Conservation (phyloP, 2,113 vertebrate species). For the Craseonycteris thonglongyai region DNA sequence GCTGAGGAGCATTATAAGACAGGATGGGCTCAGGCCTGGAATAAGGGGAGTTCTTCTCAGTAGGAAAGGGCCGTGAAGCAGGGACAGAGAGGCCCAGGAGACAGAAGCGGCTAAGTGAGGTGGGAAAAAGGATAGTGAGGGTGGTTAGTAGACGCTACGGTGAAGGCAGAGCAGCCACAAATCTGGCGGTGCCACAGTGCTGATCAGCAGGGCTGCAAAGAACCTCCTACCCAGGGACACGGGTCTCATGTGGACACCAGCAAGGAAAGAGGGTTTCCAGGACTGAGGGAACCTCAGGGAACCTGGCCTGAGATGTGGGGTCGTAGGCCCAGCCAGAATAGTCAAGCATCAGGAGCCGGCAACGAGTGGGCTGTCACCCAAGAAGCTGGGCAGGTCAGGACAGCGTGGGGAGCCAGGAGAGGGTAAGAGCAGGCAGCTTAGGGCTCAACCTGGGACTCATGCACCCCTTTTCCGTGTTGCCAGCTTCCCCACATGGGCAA, state of each 20-base stretch:
- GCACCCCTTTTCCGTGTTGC: neutral
- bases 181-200: neutral
- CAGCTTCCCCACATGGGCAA: neutral
- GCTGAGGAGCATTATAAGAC: neutral
- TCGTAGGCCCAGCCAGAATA: neutral
- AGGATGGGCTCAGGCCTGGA: neutral
- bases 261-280: neutral
- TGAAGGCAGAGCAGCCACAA: neutral
- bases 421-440: neutral
- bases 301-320: neutral
- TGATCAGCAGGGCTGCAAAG: neutral
- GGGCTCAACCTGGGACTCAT: accelerated
- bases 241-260: neutral
- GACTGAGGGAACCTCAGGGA: no score
- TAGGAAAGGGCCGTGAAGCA: neutral
- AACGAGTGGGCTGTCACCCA: neutral
- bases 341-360: neutral
- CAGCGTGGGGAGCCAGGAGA: neutral
- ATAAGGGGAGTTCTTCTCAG: neutral
- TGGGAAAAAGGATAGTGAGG: neutral
- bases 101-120: neutral
- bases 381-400: neutral
- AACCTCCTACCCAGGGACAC: neutral
- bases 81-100: neutral
- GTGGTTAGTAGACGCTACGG: neutral